phyloP scores from a whole-genome alignment of 2,113 vertebrate species.

The pig (Sus scrofa) region DNA sequence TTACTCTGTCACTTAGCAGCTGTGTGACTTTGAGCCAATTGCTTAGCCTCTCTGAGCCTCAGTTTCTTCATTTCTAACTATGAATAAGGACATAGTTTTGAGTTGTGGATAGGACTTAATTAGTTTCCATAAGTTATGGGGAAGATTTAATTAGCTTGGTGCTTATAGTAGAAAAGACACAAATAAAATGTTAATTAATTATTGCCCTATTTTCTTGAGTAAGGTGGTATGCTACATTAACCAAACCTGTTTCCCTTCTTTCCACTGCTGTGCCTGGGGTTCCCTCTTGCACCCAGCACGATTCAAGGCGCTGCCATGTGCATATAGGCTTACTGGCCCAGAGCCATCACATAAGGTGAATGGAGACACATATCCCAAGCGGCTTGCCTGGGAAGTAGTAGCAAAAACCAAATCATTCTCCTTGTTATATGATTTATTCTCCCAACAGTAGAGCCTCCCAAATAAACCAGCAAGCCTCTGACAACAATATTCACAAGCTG shows the following conservation, averaged over 20 bases:
- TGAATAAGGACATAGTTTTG: neutral
- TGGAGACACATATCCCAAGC: neutral
- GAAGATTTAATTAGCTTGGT: neutral
- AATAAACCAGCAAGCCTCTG: neutral
- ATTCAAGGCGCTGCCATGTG: neutral
- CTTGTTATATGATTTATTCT: neutral
- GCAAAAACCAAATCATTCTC: neutral
- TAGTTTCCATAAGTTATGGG: neutral
- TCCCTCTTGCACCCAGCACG: neutral
- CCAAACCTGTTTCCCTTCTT: neutral
- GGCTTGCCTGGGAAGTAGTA: neutral
- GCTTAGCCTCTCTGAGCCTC: conserved; percentile 6
- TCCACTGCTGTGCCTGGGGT: accelerated
- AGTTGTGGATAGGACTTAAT: neutral
- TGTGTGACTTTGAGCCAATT: neutral
- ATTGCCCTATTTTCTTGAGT: neutral
- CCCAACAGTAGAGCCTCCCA: neutral
- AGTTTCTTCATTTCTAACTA: conserved; percentile 9
- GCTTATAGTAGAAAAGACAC: neutral
- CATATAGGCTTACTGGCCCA: neutral
- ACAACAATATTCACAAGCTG: neutral
- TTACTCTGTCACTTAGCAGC: neutral
- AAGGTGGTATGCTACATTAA: neutral
- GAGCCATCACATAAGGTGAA: neutral
- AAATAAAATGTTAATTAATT: neutral